Percentiles rank a stretch among this genome's conserved stretches.
These are phyloP conservation scores for Pelvicachromis taeniatus DNA, from an alignment of 2,113 vertebrate species.

Conservation along the genomic window DNA sequence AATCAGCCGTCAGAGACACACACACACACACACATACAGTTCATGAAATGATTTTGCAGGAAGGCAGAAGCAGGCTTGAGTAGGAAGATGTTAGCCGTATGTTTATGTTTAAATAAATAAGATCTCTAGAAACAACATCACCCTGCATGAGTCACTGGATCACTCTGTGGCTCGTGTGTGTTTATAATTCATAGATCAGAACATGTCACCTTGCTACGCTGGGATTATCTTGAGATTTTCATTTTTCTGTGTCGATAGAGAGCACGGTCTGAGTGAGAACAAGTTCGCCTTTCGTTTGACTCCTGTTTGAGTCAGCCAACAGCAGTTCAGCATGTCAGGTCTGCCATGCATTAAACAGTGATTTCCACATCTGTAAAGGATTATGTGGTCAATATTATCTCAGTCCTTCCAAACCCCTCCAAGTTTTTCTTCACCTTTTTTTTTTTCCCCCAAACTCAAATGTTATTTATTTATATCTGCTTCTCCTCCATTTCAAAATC, in stretches of 20 bases:
- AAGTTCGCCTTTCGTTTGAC: slow-evolving; percentile 15
- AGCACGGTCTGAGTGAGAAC: neutral
- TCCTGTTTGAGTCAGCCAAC: slow-evolving; percentile 13
- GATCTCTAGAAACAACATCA: neutral
- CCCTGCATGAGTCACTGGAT: neutral
- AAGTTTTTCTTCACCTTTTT: slow-evolving; percentile 35
- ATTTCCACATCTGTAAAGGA: slow-evolving; percentile 56
- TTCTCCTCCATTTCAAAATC: neutral
- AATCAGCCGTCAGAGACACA: slow-evolving; percentile 1
- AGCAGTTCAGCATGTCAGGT: slow-evolving; percentile 29
- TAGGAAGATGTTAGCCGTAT: neutral
- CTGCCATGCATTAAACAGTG: slow-evolving; percentile 28
- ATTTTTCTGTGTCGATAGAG: neutral
- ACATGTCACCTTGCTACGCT: neutral
- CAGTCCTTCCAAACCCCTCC: slow-evolving; percentile 18
- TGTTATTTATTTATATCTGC: slow-evolving; percentile 1
- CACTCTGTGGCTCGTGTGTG: neutral
- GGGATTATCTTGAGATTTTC: slow-evolving; percentile 27
- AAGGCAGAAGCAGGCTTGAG: neutral
- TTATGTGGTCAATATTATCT: slow-evolving; percentile 60
- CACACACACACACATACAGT: neutral
- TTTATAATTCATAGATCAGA: neutral
- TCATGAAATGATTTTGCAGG: neutral
- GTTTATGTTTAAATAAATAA: slow-evolving; percentile 6
- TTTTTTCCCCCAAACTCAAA: slow-evolving; percentile 1